These are phyloP conservation scores for Theonella swinhoei DNA, from an alignment of 37 sponge, comb jelly and placozoan genomes.

Conservation along the genomic window DNA sequence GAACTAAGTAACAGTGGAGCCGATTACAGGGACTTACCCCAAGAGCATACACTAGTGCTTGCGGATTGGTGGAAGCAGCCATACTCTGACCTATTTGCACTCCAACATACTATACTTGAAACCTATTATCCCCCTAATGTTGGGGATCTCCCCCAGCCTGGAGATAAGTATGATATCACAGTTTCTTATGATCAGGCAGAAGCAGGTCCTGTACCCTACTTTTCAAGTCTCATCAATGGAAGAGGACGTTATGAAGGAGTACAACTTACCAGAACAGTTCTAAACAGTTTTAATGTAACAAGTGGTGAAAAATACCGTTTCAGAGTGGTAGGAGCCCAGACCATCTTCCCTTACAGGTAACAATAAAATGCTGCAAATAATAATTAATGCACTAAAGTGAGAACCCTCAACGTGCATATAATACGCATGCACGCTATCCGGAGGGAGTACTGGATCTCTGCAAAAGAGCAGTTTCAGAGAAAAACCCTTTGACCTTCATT, in stretches of 20 bases:
- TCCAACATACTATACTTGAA: neutral
- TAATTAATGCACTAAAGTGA: too few relatives aligned
- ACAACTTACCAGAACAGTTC: slow-evolving; percentile 19
- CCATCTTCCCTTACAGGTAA: slow-evolving; percentile 37
- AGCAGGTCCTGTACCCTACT: slow-evolving; percentile 53
- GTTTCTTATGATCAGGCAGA: slow-evolving; percentile 18
- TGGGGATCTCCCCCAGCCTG: slow-evolving; percentile 32
- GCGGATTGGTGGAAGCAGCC: slow-evolving; percentile 48
- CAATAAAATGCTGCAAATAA: neutral
- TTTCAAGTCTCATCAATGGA: slow-evolving; percentile 78
- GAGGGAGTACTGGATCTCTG: too few relatives aligned
- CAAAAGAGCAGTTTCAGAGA: too few relatives aligned
- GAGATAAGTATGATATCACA: slow-evolving; percentile 9
- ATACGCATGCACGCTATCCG: too few relatives aligned
- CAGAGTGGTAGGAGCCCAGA: slow-evolving; percentile 73
- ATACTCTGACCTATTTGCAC: slow-evolving; percentile 35
- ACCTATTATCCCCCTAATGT: slow-evolving; percentile 12
- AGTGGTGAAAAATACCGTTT: slow-evolving; percentile 67
- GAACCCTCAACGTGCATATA: too few relatives aligned
- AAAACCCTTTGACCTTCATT: too few relatives aligned
- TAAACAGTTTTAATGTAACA: slow-evolving; percentile 53
- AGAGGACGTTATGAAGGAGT: slow-evolving; percentile 48
- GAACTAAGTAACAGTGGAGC: slow-evolving; percentile 3
- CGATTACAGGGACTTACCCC: slow-evolving; percentile 30
- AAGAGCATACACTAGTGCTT: slow-evolving; percentile 43